phyloP scores from a whole-genome alignment of 2,113 vertebrate species.

The Tyto alba region DNA sequence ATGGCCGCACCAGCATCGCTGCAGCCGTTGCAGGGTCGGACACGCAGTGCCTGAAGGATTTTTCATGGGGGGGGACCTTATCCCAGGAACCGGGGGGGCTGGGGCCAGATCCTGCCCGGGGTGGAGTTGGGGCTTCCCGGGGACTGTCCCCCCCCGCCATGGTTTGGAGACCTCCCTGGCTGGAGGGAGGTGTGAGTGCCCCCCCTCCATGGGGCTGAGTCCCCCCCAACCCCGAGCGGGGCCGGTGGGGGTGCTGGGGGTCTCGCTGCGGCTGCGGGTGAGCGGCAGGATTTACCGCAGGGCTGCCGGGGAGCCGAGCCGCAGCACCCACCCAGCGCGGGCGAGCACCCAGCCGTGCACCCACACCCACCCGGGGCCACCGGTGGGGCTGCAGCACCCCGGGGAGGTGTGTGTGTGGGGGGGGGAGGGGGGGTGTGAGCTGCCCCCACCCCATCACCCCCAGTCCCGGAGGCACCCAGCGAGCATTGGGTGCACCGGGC shows the following conservation, averaged over 20 bases:
- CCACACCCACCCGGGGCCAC: background rate
- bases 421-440: too few species aligned
- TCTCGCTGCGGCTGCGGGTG: background rate
- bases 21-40: background rate
- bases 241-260: background rate
- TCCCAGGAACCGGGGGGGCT: background rate
- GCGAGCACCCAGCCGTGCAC: background rate
- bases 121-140: background rate
- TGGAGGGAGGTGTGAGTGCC: background rate
- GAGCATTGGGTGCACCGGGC: background rate
- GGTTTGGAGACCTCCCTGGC: background rate
- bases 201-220: background rate
- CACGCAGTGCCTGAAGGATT: background rate
- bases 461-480: background rate
- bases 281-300: background rate
- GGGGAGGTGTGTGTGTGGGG: too few species aligned
- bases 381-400: background rate
- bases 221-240: accelerated
- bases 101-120: background rate
- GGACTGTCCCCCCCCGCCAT: background rate
- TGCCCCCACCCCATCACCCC: background rate
- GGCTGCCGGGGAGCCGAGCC: background rate
- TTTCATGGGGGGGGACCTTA: background rate
- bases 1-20: background rate
- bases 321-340: background rate